phyloP scores from a whole-genome alignment of 2,797 vertebrate species.

The Catostomus latipinnis region DNA sequence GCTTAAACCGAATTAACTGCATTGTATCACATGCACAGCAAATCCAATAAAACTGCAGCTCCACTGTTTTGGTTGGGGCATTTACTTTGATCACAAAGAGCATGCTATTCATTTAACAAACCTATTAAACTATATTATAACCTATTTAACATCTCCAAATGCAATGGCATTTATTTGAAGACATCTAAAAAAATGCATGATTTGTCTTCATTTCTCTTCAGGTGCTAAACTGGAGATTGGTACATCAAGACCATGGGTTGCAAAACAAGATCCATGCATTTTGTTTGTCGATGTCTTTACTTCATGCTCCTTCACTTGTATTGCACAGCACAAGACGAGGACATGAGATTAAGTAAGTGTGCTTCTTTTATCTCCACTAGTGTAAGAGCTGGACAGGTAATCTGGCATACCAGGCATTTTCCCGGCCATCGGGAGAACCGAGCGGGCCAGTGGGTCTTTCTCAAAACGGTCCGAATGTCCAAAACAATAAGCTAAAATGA shows the following conservation, averaged over 20 bases:
- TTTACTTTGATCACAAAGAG: conserved; percentile 26
- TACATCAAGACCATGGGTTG: conserved; percentile 84
- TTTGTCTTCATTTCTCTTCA: conserved; percentile 70
- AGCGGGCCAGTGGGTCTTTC: no score
- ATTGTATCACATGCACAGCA: conserved; percentile 46
- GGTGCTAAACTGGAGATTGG: conserved; percentile 80
- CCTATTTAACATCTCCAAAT: conserved; percentile 59
- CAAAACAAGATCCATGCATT: conserved; percentile 73
- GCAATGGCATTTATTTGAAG: conserved; percentile 48
- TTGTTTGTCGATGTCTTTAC: conserved; percentile 80
- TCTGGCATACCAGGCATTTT: no score
- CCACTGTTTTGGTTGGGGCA: conserved; percentile 15
- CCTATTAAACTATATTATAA: conserved; percentile 40
- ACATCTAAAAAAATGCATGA: conserved; percentile 69
- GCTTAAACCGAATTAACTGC: conserved; percentile 54
- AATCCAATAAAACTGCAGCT: conserved; percentile 34
- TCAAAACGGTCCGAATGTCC: no score
- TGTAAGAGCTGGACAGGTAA: neutral
- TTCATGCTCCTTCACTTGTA: conserved; percentile 82
- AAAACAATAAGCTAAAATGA: no score
- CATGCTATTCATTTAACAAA: conserved; percentile 50
- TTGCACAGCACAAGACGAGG: conserved; percentile 86
- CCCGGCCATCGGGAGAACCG: no score
- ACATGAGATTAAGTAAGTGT: conserved; percentile 94
- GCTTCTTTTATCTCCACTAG: conserved; percentile 67